phyloP scores from a whole-genome alignment of 1,140 invertebrate species.

The Aphelinus certus region DNA sequence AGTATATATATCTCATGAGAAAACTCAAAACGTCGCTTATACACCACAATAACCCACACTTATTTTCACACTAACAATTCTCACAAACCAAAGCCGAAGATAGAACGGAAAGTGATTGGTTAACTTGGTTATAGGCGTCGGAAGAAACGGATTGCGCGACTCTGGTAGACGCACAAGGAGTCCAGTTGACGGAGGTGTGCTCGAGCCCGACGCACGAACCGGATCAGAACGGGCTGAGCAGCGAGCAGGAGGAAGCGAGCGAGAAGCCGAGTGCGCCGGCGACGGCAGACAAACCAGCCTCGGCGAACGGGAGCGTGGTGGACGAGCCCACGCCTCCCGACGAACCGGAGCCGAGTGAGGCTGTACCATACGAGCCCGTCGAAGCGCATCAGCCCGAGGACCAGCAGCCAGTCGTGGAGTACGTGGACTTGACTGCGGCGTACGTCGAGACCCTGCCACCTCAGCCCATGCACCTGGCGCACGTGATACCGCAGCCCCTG shows the following conservation, averaged over 20 bases:
- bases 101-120: background rate
- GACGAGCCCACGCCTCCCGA: constrained; percentile 42
- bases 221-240: background rate
- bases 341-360: constrained; percentile 41
- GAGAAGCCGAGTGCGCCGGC: constrained; percentile 17
- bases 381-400: constrained; percentile 15
- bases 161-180: constrained; percentile 50
- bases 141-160: constrained; percentile 49
- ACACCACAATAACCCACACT: too few species aligned
- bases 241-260: background rate
- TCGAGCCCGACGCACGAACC: background rate
- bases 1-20: background rate
- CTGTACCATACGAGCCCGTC: background rate
- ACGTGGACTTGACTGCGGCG: background rate
- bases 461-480: constrained; percentile 54
- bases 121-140: constrained; percentile 44
- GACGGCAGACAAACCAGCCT: constrained; percentile 43
- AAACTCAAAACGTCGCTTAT: too few species aligned
- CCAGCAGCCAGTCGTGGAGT: constrained; percentile 27
- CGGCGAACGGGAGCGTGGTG: constrained; percentile 50
- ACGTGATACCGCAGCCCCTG: constrained; percentile 52
- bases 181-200: background rate
- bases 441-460: constrained; percentile 52
- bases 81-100: too few species aligned
- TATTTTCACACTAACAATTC: too few species aligned